phyloP scores from a whole-genome alignment of 2,797 vertebrate genomes.

The Mus caroli region DNA sequence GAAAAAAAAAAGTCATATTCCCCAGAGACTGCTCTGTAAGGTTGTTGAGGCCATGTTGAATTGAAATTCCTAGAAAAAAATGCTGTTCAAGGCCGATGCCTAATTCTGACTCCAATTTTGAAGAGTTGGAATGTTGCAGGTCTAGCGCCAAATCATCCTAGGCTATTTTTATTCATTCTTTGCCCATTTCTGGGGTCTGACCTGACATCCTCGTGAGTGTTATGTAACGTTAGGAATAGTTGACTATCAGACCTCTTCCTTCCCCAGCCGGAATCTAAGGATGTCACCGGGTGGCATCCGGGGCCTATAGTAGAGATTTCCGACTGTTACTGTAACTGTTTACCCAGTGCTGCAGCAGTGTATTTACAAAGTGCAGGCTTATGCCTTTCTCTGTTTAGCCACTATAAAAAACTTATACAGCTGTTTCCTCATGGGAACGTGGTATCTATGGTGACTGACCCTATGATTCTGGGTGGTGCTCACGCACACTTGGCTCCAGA shows the following conservation, averaged over 20 bases:
- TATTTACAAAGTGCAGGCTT: not conserved
- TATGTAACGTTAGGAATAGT: no score
- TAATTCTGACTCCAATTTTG: not conserved
- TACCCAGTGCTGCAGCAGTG: not conserved
- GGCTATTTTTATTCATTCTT: not conserved
- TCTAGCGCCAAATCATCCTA: not conserved
- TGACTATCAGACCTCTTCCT: not conserved
- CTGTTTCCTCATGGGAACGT: not conserved
- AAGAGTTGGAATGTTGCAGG: not conserved
- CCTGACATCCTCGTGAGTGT: not conserved
- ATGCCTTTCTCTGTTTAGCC: not conserved
- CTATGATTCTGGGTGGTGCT: not conserved
- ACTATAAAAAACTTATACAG: not conserved
- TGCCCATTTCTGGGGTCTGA: not conserved
- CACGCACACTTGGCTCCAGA: not conserved
- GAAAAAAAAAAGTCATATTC: constrained; percentile 16
- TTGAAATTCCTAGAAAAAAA: not conserved
- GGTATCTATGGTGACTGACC: not conserved
- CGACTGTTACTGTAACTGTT: not conserved
- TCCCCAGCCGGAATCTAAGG: not conserved
- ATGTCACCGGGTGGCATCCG: not conserved
- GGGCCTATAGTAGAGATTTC: not conserved
- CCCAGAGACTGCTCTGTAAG: not conserved
- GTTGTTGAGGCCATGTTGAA: not conserved
- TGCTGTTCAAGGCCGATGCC: not conserved